A percentile compares a stretch with the other conserved stretches of the same genome.
Conservation (phyloP, 1,140 invertebrate species). For the Drosophila melanica region DNA sequence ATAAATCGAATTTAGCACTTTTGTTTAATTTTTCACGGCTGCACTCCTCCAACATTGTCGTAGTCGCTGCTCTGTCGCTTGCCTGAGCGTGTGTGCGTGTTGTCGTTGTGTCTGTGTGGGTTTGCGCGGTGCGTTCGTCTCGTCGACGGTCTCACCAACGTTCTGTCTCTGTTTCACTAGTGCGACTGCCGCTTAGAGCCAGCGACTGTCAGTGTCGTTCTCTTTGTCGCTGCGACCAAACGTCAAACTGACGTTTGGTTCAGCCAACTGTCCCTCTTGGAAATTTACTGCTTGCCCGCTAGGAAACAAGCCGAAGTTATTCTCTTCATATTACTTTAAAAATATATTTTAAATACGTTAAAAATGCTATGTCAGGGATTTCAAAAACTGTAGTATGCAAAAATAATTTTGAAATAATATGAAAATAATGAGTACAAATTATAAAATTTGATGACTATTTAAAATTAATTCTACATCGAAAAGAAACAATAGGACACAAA, state of each 20-base stretch:
- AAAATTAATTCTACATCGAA: too few relatives aligned
- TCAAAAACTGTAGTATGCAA: not conserved
- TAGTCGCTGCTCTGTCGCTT: conserved; percentile 48
- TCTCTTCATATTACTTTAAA: conserved; percentile 2
- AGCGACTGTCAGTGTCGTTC: conserved; percentile 57
- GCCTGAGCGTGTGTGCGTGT: conserved; percentile 22
- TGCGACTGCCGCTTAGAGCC: conserved; percentile 39
- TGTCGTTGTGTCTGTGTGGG: conserved; percentile 31
- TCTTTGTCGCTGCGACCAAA: conserved; percentile 64
- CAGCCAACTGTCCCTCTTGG: conserved; percentile 40
- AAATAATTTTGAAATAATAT: too few relatives aligned
- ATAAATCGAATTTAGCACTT: conserved; percentile 50
- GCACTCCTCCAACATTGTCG: conserved; percentile 62
- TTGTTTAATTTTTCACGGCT: conserved; percentile 69
- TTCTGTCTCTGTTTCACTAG: conserved; percentile 51
- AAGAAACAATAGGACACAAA: too few relatives aligned
- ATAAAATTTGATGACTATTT: too few relatives aligned
- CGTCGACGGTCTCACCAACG: conserved; percentile 66
- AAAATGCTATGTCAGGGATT: not conserved
- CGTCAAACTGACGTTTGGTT: conserved; percentile 67
- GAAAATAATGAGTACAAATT: too few relatives aligned
- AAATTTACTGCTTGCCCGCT: conserved; percentile 44
- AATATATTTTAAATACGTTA: not conserved
- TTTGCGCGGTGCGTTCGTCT: conserved; percentile 48
- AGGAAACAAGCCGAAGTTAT: conserved; percentile 6